Evolutionary conservation across 2,797 vertebrate genomes (phyloP), one percentile per base, ranked within the genome.

Genomic region (Lophius americanus): DNA sequence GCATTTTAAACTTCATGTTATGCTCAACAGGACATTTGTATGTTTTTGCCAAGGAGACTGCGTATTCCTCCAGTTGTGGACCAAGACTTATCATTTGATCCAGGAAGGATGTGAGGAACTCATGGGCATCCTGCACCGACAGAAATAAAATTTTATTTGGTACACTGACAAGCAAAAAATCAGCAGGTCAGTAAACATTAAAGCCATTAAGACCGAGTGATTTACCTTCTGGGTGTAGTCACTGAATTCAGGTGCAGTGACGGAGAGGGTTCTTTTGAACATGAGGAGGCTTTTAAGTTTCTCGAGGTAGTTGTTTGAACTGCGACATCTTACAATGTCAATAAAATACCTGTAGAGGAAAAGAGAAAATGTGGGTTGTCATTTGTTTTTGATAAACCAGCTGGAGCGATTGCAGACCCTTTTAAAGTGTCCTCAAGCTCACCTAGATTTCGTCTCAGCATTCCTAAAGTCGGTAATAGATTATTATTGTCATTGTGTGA

Each of bases 241-340:
- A 3, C 1, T 5, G 13, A 60, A 49, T 14, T 60, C 14, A 9
- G 42, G 42, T n/a, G 5, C 33, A 8, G 37, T 32, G 35, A 37
- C 9, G 3, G 43, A 37, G 43, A 59, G 0, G 43, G 3, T 6
- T 43, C 3, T 14, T 12, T 59, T 47, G 5, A 59, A 47, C 14
- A 7, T 33, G 0, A 4, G 0, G 4, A 49, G 14, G 10, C 9
- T n/a, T n/a, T 3, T 0, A n/a, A 60, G 36, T 60, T 60, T 60
- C 9, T 32, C n/a, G 1, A 0, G 5, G 6, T 2, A 0, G 6
- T 37, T 6, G n/a, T 5, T 0, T 4, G 56, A 36, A n/a, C 2
- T 2, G 4, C 2, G 6, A 8, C 10, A 33, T 1, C 47, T 49
- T 3, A 41, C 36, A 41, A 41, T 50, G 13, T 14, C 9, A 32